Evolutionary conservation across 2,113 vertebrate species (phyloP), one percentile per base, ranked within the genome.

Genomic region (Grammomys surdaster): DNA sequence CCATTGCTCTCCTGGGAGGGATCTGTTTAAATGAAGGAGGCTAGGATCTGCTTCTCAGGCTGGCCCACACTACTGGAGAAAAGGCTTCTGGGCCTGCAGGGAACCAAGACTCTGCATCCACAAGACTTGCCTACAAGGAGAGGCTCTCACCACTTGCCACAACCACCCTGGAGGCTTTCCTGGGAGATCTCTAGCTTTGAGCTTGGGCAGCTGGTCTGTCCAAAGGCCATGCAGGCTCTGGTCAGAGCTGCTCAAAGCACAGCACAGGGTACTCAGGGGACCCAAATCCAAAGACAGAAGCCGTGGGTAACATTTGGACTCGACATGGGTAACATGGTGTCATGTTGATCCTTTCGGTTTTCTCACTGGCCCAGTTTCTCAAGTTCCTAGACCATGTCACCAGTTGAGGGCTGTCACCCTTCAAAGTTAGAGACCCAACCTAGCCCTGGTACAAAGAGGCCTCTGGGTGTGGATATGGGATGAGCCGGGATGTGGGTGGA

Each of bases 331-430:
- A n/a, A 20, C 31, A 24, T 24, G 46, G 7, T 51, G 46, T 3
- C 65, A 1, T 0, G 51, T 48, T 24, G 33, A 8, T 56, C 20
- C 31, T 28, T 72, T 72, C 10, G 33, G n/a, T 88, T 40, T 14
- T 80, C 36, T 0, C 31, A 0, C 4, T 3, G 5, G 67, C 19
- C 77, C 77, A 16, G 1, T 6, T 7, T 63, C 69, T 65, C 54
- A 51, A 17, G 48, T 65, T 36, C 72, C 51, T 72, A 22, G 86
- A 13, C 43, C 3, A 12, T 31, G 22, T 70, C 7, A 54, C 76
- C 87, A 46, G 12, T 1, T 5, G 24, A 60, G n/a, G 36, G 10
- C 33, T 19, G 28, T 63, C 69, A 17, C 12, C 56, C 26, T 89
- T 80, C 77, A 3, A 7, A 58, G 60, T 63, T 54, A 63, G 12